Percentiles rank a stretch among this genome's conserved stretches.
phyloP scores from a whole-genome alignment of 2,888 invertebrate genomes.

The Apotomis capreana region DNA sequence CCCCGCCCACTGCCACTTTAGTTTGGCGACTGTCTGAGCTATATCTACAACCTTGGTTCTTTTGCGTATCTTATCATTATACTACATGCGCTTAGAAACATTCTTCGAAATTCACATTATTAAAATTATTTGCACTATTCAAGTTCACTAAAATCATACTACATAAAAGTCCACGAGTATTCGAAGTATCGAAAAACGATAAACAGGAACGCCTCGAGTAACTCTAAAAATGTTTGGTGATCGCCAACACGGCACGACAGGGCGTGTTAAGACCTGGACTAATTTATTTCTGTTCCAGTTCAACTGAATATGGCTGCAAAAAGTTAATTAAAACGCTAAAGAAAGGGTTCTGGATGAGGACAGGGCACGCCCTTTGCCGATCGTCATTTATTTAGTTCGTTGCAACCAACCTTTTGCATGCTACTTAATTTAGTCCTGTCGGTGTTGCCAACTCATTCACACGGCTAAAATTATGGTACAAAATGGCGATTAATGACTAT shows the following conservation, averaged over 20 bases:
- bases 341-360: slow-evolving; percentile 72
- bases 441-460: slow-evolving; percentile 34
- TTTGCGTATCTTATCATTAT: no score
- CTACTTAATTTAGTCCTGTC: slow-evolving; percentile 57
- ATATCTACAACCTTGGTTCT: no score
- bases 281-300: slow-evolving; percentile 43
- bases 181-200: slow-evolving; percentile 18
- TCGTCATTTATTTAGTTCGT: slow-evolving; percentile 71
- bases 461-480: no score
- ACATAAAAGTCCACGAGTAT: neutral
- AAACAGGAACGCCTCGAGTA: slow-evolving; percentile 10
- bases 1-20: no score
- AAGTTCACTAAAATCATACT: no score
- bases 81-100: no score
- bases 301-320: slow-evolving; percentile 53
- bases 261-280: slow-evolving; percentile 37
- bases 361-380: slow-evolving; percentile 67
- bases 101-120: no score
- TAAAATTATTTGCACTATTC: no score
- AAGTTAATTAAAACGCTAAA: slow-evolving; percentile 75
- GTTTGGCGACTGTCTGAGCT: no score
- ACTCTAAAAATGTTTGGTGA: slow-evolving; percentile 37
- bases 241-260: slow-evolving; percentile 34
- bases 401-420: slow-evolving; percentile 67
- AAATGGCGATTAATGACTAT: no score